Percentiles rank a stretch among this genome's conserved stretches.
These are phyloP conservation scores for Erynnis tages DNA, from an alignment of 2,888 invertebrate species.

Conservation along the genomic window DNA sequence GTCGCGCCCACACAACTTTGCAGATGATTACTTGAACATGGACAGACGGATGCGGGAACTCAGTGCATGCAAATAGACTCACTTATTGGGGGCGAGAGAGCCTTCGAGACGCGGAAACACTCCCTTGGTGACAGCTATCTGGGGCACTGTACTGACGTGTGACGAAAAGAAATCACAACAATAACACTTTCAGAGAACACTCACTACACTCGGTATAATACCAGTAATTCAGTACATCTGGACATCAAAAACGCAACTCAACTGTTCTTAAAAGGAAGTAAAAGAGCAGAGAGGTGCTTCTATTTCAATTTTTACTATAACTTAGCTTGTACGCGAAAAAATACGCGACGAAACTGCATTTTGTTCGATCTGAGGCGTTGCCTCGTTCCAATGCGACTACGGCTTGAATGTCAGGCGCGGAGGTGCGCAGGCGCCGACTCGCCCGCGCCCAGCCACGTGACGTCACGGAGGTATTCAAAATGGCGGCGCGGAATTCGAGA, in stretches of 20 bases:
- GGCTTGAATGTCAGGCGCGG: constrained; percentile 40
- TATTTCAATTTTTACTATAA: constrained; percentile 52
- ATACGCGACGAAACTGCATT: constrained; percentile 71
- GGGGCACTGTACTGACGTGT: constrained; percentile 64
- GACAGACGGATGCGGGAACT: constrained; percentile 60
- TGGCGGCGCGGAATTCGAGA: constrained; percentile 78
- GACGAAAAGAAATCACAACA: constrained; percentile 73
- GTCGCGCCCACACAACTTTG: constrained; percentile 64
- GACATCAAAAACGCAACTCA: constrained; percentile 47
- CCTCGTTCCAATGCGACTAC: constrained; percentile 71
- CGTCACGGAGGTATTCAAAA: constrained; percentile 79
- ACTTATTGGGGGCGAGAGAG: constrained; percentile 65
- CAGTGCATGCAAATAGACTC: constrained; percentile 68
- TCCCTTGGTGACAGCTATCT: constrained; percentile 64
- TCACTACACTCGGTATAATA: constrained; percentile 54
- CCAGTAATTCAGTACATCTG: constrained; percentile 1
- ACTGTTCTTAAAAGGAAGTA: constrained; percentile 63
- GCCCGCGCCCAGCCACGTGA: constrained; percentile 74
- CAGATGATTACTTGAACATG: constrained; percentile 43
- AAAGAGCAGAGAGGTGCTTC: constrained; percentile 71
- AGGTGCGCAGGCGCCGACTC: constrained; percentile 63
- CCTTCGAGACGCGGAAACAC: constrained; percentile 60
- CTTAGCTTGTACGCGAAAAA: constrained; percentile 60
- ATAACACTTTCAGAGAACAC: constrained; percentile 65
- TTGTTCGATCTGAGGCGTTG: constrained; percentile 65